phyloP scores from a whole-genome alignment of 2,797 vertebrate genomes.

The Hapalemur alaotrensis region DNA sequence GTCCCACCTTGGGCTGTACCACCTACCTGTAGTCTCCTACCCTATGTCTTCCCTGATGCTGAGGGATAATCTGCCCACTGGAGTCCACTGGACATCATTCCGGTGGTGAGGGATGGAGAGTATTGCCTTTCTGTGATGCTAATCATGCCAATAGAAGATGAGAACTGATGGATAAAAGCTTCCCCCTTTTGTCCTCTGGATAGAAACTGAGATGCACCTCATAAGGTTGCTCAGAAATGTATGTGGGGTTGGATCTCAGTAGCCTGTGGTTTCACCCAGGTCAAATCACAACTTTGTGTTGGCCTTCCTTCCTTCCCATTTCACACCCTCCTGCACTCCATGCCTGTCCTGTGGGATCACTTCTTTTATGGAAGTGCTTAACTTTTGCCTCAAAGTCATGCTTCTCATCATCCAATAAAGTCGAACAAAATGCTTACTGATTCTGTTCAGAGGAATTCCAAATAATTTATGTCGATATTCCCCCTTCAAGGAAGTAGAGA shows the following conservation, averaged over 20 bases:
- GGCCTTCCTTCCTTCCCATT: background rate
- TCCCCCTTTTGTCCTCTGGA: background rate
- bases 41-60: background rate
- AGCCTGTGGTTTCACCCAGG: background rate
- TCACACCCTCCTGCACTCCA: background rate
- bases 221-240: background rate
- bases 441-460: background rate
- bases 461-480: background rate
- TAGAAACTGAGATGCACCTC: background rate
- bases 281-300: background rate
- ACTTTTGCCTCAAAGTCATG: background rate
- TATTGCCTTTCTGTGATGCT: background rate
- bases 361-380: background rate
- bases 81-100: background rate
- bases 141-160: background rate
- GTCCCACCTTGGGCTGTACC: background rate
- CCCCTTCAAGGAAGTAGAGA: background rate
- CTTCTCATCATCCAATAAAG: background rate
- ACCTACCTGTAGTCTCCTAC: background rate
- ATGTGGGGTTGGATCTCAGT: too few species aligned
- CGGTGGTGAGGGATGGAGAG: rapidly evolving
- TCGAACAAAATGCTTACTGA: background rate
- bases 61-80: background rate
- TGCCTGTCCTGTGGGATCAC: background rate
- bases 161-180: background rate